A percentile compares a stretch with the other conserved stretches of the same genome.
Conservation (phyloP, 2,113 vertebrate genomes). For the Embiotoca jacksoni region DNA sequence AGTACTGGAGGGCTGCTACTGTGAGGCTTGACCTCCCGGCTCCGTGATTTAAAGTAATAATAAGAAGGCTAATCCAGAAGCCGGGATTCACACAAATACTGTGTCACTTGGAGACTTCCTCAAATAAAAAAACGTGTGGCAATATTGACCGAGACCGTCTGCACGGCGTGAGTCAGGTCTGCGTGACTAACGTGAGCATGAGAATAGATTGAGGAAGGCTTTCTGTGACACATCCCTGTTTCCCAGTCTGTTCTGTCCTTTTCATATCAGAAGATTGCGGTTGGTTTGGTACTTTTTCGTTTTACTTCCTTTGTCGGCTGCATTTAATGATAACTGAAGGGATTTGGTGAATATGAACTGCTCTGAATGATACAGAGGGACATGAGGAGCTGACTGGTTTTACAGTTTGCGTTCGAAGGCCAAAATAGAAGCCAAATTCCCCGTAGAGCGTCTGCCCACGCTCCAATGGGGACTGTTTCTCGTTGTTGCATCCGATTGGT, state of each 20-base stretch:
- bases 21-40: neutral
- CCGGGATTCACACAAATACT: neutral
- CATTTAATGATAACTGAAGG: neutral
- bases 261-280: constrained; percentile 16
- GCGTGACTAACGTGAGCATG: constrained; percentile 37
- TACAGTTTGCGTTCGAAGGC: neutral
- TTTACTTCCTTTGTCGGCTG: neutral
- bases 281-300: neutral
- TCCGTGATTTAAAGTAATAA: neutral
- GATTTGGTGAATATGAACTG: neutral
- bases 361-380: constrained; percentile 1
- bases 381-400: neutral
- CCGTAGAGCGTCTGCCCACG: too few relatives aligned
- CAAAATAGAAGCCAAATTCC: too few relatives aligned
- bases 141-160: constrained; percentile 13
- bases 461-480: too few relatives aligned
- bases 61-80: constrained; percentile 1
- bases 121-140: constrained; percentile 33
- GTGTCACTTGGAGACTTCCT: constrained; percentile 22
- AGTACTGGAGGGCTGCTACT: neutral
- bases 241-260: neutral
- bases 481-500: too few relatives aligned
- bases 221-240: constrained; percentile 20
- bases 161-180: constrained; percentile 36
- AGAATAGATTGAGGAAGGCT: constrained; percentile 56